These are phyloP conservation scores for Caenorhabditis angaria DNA, from an alignment of 2,888 invertebrate species.

Conservation along the genomic window DNA sequence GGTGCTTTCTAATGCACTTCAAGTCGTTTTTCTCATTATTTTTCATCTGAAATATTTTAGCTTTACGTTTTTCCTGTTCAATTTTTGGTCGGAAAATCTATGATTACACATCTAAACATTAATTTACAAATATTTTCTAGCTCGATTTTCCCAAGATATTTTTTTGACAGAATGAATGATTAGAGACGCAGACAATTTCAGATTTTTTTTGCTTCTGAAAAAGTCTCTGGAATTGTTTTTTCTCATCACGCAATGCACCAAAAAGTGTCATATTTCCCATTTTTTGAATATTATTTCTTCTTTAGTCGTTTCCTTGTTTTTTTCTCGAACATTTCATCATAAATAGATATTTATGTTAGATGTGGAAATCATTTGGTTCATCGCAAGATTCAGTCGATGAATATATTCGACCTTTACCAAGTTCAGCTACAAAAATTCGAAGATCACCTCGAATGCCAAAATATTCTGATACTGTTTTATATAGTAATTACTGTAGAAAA, in stretches of 20 bases:
- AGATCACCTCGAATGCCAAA: constrained; percentile 42
- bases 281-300: constrained; percentile 1
- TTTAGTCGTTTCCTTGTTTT: background rate
- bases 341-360: background rate
- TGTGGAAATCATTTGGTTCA: constrained; percentile 11
- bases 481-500: constrained; percentile 37
- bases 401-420: constrained; percentile 26
- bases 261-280: constrained; percentile 22
- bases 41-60: too few relatives aligned
- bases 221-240: too few relatives aligned
- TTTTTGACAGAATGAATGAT: too few relatives aligned
- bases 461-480: constrained; percentile 39
- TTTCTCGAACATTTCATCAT: background rate
- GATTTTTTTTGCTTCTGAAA: background rate
- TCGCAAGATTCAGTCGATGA: constrained; percentile 34
- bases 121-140: too few relatives aligned
- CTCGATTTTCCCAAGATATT: too few relatives aligned
- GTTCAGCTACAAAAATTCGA: background rate
- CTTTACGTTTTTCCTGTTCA: too few relatives aligned
- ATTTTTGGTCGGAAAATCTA: too few relatives aligned
- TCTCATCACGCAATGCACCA: background rate
- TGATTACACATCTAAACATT: too few relatives aligned
- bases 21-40: too few relatives aligned
- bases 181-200: too few relatives aligned
- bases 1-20: too few relatives aligned